Evolutionary conservation across 1,140 invertebrate genomes (phyloP), one percentile per base, ranked within the genome.

Genomic region (Drosophila bifasciata): DNA sequence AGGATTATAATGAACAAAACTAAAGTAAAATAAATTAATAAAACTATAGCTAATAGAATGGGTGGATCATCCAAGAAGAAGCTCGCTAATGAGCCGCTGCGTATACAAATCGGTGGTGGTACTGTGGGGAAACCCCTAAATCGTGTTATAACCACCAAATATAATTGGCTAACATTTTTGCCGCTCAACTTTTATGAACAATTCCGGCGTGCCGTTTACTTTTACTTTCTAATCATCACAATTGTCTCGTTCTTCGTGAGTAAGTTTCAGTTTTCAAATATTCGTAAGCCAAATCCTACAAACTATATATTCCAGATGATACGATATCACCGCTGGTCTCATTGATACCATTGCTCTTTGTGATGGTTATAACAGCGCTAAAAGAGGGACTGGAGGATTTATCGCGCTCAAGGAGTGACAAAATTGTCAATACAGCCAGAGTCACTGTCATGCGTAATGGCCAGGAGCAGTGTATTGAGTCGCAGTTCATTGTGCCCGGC

Each of bases 381-480:
- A 96, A 96, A 80, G 95, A 97, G 89, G 96, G 95, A 1, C 97
- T 97, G 88, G 96, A 97, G 89, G 96, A 97, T 91, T 95, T 94
- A 92, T 89, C 95, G 3, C 92, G 96, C 11, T 95, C 97, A 79
- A 93, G 93, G 50, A 92, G 93, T 11, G 96, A 97, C 90, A 92
- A 93, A 66, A 93, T 93, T 53, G 94, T 97, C 36, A 97, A 97
- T 92, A 93, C 93, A 53, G 91, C 93, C 58, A 91, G 91, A 58
- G 93, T 94, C 13, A 92, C 92, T 8, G 94, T 96, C 2, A 91
- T 96, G 16, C 92, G 93, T 3, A 92, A 94, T 63, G 93, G 94
- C 63, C 91, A 93, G 19, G 83, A 94, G 0, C 61, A 93, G 91
- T 66, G 84, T 39, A 92, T 94, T 21, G 80, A 92, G 28, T 93